Base-by-base conservation (phyloP, 1,140 invertebrate genomes). In the Drosophila bifasciata region DNA sequence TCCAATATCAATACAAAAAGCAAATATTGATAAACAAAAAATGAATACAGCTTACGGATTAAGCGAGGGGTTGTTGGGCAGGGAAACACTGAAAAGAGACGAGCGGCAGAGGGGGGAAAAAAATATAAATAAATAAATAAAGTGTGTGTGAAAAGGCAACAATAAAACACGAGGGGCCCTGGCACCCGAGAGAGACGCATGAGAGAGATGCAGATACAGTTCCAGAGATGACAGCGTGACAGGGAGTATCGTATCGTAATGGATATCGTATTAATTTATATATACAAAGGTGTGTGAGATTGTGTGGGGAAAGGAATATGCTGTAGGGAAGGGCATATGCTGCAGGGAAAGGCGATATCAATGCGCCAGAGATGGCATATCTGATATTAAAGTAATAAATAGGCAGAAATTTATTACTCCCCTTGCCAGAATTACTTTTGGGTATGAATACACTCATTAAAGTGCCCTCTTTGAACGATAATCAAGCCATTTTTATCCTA, bases 11-110 rank as follows among this genome's bases (percentile, higher is more conserved):
- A 73, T 69, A 85, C 63, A 85, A 80, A 86, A 74, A 66, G 62
- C 56, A 86, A 86, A 85, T 86, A 80, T 86, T 86, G 81, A 81
- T 86, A 84, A 73, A 63, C 63, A 73, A 85, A 85, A 79, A 67
- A 63, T 63, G 63, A 77, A 86, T 80, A 60, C 55, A 66, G 53
- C 58, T 76, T 64, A 63, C 60, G 61, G 57, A 50, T 50, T 40
- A 39, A 50, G 25, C 28, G 50, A 50, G 59, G 6, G 5, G 50
- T 19, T 19, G 52, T 41, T 16, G 23, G 36, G 23, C n/a, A 57
- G 66, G 66, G 3, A 13, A 36, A 13, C 11, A 4, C 32, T 36
- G 32, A 13, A 55, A 48, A 52, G 45, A 44, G 50, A 48, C 76
- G 51, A 41, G 48, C 36, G 46, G 60, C 53, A 73, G 58, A 57